Evolutionary conservation across 2,113 vertebrate species (phyloP).

Genomic region (Nestor notabilis): DNA sequence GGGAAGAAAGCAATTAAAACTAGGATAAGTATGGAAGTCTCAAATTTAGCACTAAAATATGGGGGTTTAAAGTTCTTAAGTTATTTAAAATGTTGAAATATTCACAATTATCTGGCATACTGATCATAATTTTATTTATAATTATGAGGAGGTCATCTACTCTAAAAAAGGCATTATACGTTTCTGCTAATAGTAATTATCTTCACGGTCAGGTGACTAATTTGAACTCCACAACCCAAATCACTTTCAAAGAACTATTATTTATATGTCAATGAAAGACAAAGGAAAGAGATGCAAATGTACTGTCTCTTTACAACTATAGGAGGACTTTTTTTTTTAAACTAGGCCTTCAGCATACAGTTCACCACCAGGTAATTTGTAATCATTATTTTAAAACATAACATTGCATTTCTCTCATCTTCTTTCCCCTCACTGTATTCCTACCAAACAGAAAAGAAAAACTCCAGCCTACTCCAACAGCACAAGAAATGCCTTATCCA

Average conservation of each 20-base stretch:
- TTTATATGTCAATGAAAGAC: conserved; percentile 34
- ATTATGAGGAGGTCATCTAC: conserved; percentile 13
- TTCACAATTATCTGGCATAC: conserved; percentile 5
- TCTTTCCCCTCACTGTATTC: background rate
- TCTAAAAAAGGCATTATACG: background rate
- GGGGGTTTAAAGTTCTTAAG: background rate
- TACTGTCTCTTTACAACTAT: background rate
- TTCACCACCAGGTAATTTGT: background rate
- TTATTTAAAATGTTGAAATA: conserved; percentile 23
- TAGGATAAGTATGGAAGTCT: background rate
- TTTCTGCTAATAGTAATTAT: conserved; percentile 35
- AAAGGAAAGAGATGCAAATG: conserved; percentile 38
- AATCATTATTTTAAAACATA: background rate
- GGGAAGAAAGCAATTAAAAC: background rate
- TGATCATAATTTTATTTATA: conserved; percentile 11
- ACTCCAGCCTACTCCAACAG: background rate
- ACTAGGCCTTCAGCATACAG: background rate
- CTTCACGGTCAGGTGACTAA: background rate
- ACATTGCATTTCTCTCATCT: background rate
- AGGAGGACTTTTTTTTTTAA: background rate
- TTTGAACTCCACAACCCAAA: background rate
- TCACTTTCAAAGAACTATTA: conserved; percentile 22
- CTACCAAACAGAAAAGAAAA: background rate
- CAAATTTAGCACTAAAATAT: background rate
- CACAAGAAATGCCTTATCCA: background rate